Evolutionary conservation across 1,140 invertebrate genomes (phyloP).

Genomic region (Neotoxoptera formosana): DNA sequence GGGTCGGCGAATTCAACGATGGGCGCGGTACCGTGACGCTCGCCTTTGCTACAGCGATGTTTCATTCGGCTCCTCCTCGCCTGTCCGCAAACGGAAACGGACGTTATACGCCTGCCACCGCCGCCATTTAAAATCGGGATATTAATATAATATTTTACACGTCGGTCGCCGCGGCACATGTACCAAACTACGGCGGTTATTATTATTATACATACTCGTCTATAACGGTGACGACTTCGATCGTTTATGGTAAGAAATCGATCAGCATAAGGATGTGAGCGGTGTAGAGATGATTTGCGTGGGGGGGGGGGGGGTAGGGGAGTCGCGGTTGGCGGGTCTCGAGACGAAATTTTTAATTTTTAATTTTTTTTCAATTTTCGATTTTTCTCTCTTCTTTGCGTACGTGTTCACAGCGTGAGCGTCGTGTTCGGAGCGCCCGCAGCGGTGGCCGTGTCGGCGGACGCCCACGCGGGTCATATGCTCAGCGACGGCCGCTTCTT

Average conservation of each 20-base stretch:
- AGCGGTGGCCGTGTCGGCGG: not conserved
- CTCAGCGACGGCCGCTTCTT: slow-evolving; percentile 80
- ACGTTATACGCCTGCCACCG: not conserved
- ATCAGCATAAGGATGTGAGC: not conserved
- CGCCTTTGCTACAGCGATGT: not conserved
- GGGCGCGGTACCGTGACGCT: too few species aligned
- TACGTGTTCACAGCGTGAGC: slow-evolving; percentile 33
- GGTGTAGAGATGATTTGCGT: not conserved
- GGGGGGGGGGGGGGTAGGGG: not conserved
- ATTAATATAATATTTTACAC: not conserved
- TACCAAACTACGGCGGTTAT: not conserved
- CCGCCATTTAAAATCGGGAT: not conserved
- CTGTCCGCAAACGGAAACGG: not conserved
- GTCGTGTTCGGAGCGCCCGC: slow-evolving; percentile 28
- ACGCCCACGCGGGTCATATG: slow-evolving; percentile 65
- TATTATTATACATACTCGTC: too few species aligned
- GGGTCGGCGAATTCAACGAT: not conserved
- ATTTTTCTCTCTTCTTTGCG: not conserved
- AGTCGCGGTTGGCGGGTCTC: not conserved
- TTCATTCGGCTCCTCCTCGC: not conserved
- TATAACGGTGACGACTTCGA: not conserved
- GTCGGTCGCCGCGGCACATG: not conserved
- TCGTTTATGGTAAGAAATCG: too few species aligned
- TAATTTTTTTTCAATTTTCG: too few species aligned
- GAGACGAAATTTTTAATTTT: not conserved